Evolutionary conservation across 1,140 invertebrate genomes (phyloP).

Genomic region (Hylyphantes graminicola): DNA sequence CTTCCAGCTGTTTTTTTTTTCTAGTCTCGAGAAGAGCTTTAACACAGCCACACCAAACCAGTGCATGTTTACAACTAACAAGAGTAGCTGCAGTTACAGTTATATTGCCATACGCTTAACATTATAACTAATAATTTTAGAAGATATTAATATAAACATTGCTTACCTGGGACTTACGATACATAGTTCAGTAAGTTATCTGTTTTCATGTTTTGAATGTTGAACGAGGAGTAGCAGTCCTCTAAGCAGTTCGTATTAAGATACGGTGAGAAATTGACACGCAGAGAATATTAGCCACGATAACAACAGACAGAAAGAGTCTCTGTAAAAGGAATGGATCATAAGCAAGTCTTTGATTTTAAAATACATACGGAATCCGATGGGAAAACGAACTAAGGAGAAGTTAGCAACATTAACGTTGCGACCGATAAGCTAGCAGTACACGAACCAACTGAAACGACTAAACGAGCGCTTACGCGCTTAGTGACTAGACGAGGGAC

Average conservation of each 20-base stretch:
- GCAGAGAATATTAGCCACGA: conserved; percentile 54
- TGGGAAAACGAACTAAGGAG: conserved; percentile 8
- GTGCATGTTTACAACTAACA: too few relatives aligned
- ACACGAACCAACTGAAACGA: neutral
- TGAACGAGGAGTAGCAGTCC: neutral
- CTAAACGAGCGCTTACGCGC: too few relatives aligned
- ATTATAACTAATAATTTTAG: too few relatives aligned
- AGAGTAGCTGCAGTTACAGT: too few relatives aligned
- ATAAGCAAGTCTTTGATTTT: conserved; percentile 57
- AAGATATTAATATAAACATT: neutral
- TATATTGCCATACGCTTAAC: too few relatives aligned
- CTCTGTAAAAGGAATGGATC: conserved; percentile 56
- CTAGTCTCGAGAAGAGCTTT: too few relatives aligned
- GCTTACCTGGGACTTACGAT: conserved; percentile 47
- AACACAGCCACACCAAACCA: too few relatives aligned
- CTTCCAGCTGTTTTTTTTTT: too few relatives aligned
- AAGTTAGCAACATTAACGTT: conserved; percentile 6
- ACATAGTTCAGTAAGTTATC: conserved; percentile 22
- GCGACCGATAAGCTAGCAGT: neutral
- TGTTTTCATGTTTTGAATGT: conserved; percentile 36
- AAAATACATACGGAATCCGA: conserved; percentile 53
- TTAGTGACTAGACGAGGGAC: too few relatives aligned
- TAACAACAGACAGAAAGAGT: conserved; percentile 50
- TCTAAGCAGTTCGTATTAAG: conserved; percentile 15
- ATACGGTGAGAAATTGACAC: conserved; percentile 36